phyloP scores from a whole-genome alignment of 1,140 invertebrate species.

The Venturia canescens region DNA sequence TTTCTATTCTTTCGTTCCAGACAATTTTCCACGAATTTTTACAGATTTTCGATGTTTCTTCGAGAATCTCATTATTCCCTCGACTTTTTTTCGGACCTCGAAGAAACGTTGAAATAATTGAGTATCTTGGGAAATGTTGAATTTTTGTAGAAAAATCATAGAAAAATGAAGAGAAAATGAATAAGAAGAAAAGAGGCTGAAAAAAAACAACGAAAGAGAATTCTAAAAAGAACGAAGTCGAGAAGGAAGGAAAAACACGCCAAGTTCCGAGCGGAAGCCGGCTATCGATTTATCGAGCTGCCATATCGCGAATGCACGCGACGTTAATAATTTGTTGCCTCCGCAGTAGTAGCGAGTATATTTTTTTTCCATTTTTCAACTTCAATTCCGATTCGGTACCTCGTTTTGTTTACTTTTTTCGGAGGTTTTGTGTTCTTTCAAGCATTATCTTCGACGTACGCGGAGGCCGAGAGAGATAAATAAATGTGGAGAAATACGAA shows the following conservation, averaged over 20 bases:
- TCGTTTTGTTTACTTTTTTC: slow-evolving; percentile 36
- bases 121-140: too few relatives aligned
- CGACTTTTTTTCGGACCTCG: too few relatives aligned
- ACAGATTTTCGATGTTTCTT: too few relatives aligned
- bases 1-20: too few relatives aligned
- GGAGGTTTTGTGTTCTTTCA: slow-evolving; percentile 43
- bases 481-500: background rate
- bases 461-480: background rate
- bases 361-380: background rate
- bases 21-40: too few relatives aligned
- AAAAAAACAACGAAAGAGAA: background rate
- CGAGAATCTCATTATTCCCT: too few relatives aligned
- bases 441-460: background rate
- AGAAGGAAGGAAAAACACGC: slow-evolving; percentile 47
- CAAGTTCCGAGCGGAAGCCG: slow-evolving; percentile 49
- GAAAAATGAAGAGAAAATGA: slow-evolving; percentile 18
- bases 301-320: slow-evolving; percentile 57
- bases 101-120: too few relatives aligned
- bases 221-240: background rate
- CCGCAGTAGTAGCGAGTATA: slow-evolving; percentile 12
- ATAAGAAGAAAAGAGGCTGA: background rate
- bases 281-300: slow-evolving; percentile 54
- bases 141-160: background rate
- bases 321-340: slow-evolving; percentile 62
- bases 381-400: background rate